Evolutionary conservation across 2,888 invertebrate species (phyloP), one percentile per base, ranked within the genome.

Genomic region (Mesoligia furuncula): DNA sequence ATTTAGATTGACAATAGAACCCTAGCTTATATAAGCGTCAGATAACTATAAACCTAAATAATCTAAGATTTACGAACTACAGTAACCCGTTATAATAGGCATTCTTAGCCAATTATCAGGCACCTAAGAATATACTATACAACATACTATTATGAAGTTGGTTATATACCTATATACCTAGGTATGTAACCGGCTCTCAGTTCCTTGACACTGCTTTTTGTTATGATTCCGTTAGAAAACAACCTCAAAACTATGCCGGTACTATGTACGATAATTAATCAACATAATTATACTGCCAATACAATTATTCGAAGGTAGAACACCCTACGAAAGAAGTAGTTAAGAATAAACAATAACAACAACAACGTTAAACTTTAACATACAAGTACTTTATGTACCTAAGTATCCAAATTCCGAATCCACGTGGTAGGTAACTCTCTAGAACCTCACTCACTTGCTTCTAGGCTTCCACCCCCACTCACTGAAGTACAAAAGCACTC

Each of bases 401-500:
- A 67, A 62, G 77, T 66, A 66, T 66, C 39, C 48, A 9, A 65
- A 68, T 68, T 51, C 54, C 31, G 17, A 61, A 57, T 75, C 80
- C 85, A 80, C 67, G 84, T 79, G 79, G 61, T 75, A 76, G 20
- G n/a, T 72, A 62, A 85, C 87, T 82, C 86, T 72, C 81, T 88
- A 87, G 88, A 84, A 79, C 88, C 91, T 86, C 93, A 94, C 95
- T 94, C 95, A 95, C 95, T 93, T 94, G 93, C 88, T 89, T 90
- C 87, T 69, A 64, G 62, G 64, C 64, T 91, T 90, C 89, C 91
- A 90, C 90, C 88, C 91, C 57, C 85, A 83, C 93, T 93, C 94
- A 93, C 94, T 91, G 93, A 90, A 91, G 87, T 85, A 90, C 87
- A 91, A 93, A 93, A 91, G 92, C 96, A 96, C 96, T 96, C 95